Percentiles rank a stretch among this genome's conserved stretches.
Evolutionary conservation across 1,140 invertebrate genomes (phyloP).

Genomic region (Dendroctonus valens): DNA sequence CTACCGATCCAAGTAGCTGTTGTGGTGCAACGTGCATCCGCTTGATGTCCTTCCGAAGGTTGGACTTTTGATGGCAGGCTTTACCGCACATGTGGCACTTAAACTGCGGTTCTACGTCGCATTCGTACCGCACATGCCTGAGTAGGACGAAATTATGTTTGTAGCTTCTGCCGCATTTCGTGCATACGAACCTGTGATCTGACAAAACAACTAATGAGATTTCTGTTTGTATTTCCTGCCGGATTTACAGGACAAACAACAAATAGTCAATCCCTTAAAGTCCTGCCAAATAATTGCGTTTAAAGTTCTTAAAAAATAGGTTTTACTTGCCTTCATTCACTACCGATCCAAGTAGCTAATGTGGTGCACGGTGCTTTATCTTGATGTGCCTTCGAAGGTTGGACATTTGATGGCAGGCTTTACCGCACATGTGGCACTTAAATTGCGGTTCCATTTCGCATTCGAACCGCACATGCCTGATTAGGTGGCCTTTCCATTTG

Average conservation of each 20-base stretch:
- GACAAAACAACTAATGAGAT: too few species aligned
- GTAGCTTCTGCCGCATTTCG: slow-evolving; percentile 4
- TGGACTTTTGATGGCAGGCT: not conserved
- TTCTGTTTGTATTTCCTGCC: too few species aligned
- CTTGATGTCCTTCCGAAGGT: slow-evolving; percentile 11
- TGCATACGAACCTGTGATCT: too few species aligned
- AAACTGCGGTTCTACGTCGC: slow-evolving; percentile 5
- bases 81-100: slow-evolving; percentile 3
- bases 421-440: slow-evolving; percentile 57
- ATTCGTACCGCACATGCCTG: slow-evolving; percentile 13
- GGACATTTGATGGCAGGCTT: not conserved
- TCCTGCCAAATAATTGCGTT: too few species aligned
- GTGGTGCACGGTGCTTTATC: too few species aligned
- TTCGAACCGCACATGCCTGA: slow-evolving; percentile 64
- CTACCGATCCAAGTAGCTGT: too few species aligned
- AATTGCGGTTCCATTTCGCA: slow-evolving; percentile 65
- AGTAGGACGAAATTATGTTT: slow-evolving; percentile 8
- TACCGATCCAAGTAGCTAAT: too few species aligned
- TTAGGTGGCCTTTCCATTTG: slow-evolving; percentile 63
- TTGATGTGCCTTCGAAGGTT: slow-evolving; percentile 9
- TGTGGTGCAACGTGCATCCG: too few species aligned
- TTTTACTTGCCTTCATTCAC: too few species aligned
- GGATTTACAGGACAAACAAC: too few species aligned
- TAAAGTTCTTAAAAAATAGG: too few species aligned
- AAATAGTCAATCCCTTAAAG: too few species aligned